Conservation (phyloP, 30 jellyfish, hydroid and myxozoan species). For the Turritopsis rubra region DNA sequence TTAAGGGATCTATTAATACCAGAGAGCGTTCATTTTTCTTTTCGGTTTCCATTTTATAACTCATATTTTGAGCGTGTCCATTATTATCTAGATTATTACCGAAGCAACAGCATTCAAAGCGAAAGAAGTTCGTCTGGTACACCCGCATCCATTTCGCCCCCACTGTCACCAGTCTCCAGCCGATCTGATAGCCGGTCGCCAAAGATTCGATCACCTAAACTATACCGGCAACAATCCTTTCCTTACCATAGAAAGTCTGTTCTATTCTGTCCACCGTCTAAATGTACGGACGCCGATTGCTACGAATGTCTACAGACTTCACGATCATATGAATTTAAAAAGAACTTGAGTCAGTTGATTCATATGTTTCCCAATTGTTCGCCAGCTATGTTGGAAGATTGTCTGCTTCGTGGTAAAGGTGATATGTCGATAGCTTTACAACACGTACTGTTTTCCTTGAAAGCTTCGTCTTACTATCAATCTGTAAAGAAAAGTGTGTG, state of each 20-base stretch:
- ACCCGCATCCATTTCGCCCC: constrained; percentile 59
- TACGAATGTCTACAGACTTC: constrained; percentile 16
- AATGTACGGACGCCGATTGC: not conserved
- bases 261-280: not conserved
- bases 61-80: not conserved
- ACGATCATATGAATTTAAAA: not conserved
- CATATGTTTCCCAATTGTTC: constrained; percentile 23
- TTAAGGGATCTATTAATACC: not conserved
- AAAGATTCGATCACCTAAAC: not conserved
- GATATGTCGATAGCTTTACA: constrained; percentile 11
- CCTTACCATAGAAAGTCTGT: not conserved
- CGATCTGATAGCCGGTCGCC: not conserved
- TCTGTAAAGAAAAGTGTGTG: not conserved
- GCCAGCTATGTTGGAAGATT: constrained; percentile 15
- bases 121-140: constrained; percentile 76
- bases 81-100: not conserved
- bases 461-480: not conserved
- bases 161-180: constrained; percentile 9
- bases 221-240: not conserved
- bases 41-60: not conserved
- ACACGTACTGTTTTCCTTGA: not conserved
- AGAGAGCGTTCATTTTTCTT: not conserved
- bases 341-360: constrained; percentile 10
- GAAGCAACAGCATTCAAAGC: constrained; percentile 32
- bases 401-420: constrained; percentile 17